Base-by-base conservation (phyloP, 2,888 invertebrate species). In the Drosophila pegasa region DNA sequence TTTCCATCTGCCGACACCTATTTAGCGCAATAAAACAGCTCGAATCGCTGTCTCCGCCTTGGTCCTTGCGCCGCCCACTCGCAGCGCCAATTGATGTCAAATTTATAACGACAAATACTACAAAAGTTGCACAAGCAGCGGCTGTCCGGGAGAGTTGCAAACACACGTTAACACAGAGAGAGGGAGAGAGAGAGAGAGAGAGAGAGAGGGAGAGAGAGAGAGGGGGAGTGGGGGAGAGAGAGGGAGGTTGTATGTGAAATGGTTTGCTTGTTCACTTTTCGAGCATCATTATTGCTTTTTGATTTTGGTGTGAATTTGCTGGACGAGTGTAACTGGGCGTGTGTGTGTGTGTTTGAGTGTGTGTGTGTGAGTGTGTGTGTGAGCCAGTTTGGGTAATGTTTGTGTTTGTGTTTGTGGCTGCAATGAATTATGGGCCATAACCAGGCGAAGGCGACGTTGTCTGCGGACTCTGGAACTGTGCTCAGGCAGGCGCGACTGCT, bases 31-130 rank as follows among this genome's bases (percentile, higher is more conserved):
- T 29, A 41, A 37, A 51, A 31, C 16, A 41, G 40, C 25, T 40
- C n/a, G 22, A n/a, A n/a, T 40, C 38, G 20, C 10, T 35, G 55
- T 27, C 22, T 25, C 16, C 54, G 10, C 47, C 54, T 50, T 31
- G 31, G 55, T 16, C 16, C 43, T 52, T 54, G 37, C 50, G 41
- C 52, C 40, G 59, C 38, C 51, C 72, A 67, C 82, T 71, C 65
- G 83, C 79, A 79, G 82, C 63, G 80, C 79, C 89, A 88, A 89
- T 89, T 89, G 88, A 89, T 89, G 89, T 87, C 89, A 87, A 88
- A 87, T 89, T 88, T 87, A 89, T 89, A 78, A 75, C 80, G 78
- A 84, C 88, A 78, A 88, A 86, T 85, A 79, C 77, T 71, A 65
- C 71, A 71, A 79, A 71, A 67, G 57, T 71, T 65, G 67, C 59